Evolutionary conservation across 2,797 vertebrate genomes (phyloP), one percentile per base, ranked within the genome.

Genomic region (Crax fasciolata): DNA sequence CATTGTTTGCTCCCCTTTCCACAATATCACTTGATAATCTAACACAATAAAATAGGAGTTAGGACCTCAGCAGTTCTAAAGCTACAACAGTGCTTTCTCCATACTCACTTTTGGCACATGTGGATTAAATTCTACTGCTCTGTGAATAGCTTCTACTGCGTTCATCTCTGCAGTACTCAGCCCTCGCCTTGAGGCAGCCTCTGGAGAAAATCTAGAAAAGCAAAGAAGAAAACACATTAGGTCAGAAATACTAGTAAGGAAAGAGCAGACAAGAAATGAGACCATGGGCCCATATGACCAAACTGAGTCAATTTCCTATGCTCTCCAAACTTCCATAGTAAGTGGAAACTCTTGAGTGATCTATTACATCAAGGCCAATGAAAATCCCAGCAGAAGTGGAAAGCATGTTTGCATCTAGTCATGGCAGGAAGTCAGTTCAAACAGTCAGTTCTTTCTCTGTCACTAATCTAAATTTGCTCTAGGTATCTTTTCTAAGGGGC

Each of bases 111-210:
- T 99, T 93, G 99, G 99, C 94, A 99, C 99, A 21, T 99, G 99
- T 90, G 99, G 99, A 97, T 99, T 99, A 97, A 99, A 99, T 98
- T 99, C 99, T 98, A 99, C 99, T 27, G 99, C 99, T 99, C 99
- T 99, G 97, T 99, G 99, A 97, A 99, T 99, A 97, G 99, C 99
- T 98, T 99, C 99, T 91, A 99, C 99, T 88, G 99, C 99, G 80
- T 99, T 99, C 99, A 99, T 99, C 97, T 99, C 99, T 95, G 99
- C 99, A 83, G 99, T 99, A 97, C 99, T 99, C 97, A 99, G 98
- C 66, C 99, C 99, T 97, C 99, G 98, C 76, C 99, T 98, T 76
- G 99, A 99, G 6, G 99, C 99, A 62, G 99, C 99, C 97, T 99
- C 99, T 90, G 99, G 99, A 97, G 99, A 99, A 97, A 99, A 99